These are phyloP conservation scores for Drosophila nebulosa DNA, from an alignment of 1,140 invertebrate genomes.

Conservation along the genomic window DNA sequence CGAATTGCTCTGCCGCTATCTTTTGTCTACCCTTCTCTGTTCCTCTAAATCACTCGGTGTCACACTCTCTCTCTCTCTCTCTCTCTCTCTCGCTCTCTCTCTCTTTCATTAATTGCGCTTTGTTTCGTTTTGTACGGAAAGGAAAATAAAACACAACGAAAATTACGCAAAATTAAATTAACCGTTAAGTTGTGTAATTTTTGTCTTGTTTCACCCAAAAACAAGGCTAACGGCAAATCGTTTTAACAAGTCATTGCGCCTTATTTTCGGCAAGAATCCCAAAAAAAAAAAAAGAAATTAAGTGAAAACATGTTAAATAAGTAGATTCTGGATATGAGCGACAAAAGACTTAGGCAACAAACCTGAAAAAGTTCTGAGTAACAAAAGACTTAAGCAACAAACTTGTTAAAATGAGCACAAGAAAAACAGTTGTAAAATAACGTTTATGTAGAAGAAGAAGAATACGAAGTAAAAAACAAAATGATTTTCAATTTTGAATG, in stretches of 20 bases:
- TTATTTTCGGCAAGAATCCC: conserved; percentile 11
- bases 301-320: not conserved
- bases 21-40: conserved; percentile 12
- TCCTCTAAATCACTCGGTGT: conserved; percentile 17
- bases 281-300: not conserved
- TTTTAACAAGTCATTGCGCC: conserved; percentile 44
- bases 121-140: conserved; percentile 29
- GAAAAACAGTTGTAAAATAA: conserved; percentile 31
- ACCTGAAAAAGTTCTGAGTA: conserved; percentile 29
- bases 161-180: conserved; percentile 42
- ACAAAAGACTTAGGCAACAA: conserved; percentile 34
- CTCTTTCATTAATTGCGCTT: conserved; percentile 37
- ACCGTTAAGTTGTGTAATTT: conserved; percentile 57
- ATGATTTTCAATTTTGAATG: conserved; percentile 37
- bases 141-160: conserved; percentile 21
- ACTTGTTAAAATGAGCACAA: conserved; percentile 33
- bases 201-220: conserved; percentile 28
- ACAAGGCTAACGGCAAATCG: conserved; percentile 39
- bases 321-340: conserved; percentile 25
- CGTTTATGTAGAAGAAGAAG: not conserved
- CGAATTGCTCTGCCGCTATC: conserved; percentile 49
- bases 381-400: conserved; percentile 49
- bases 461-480: conserved; percentile 34
- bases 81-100: conserved; percentile 5
- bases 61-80: not conserved